Evolutionary conservation across 2,113 vertebrate genomes (phyloP), one percentile per base, ranked within the genome.

Genomic region (Cricetomys ansorgei): DNA sequence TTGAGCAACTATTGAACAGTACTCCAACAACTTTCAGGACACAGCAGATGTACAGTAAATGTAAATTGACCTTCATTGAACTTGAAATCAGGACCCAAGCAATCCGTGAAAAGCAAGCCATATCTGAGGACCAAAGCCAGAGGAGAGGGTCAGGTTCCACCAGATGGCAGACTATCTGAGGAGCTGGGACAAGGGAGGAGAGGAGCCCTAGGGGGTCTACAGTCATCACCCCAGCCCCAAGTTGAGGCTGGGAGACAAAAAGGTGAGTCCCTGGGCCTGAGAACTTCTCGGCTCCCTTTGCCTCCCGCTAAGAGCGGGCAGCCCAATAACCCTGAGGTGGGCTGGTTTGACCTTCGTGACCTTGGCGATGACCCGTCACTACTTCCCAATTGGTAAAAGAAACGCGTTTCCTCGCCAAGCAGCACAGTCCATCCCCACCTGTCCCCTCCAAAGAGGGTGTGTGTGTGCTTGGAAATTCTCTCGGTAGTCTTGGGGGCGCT

Each of bases 351-450:
- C 15, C 37, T 50, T 50, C 21, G 17, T 96, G 97, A 98, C 97
- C 97, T 98, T 98, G 97, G 76, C 19, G 40, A 53, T 95, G 96
- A 95, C 96, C 91, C 77, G 93, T 76, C 31, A 31, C 50, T 59
- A 45, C 79, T 72, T 76, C 53, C 69, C 57, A 43, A 57, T n/a
- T 25, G 6, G 31, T 29, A 43, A 70, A 59, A 75, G 19, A 53
- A 79, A 83, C 72, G 87, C 64, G 43, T 89, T 91, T 87, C n/a
- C 40, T 45, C 81, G 5, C 29, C 80, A 77, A 84, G 85, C 73
- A n/a, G n/a, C 31, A 45, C 34, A 17, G 16, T 67, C 19, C 48
- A 40, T 3, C 16, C 23, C 19, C 25, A 4, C 31, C n/a, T 12
- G 17, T 9, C 2, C 19, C 34, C 37, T n/a, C 50, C 27, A 59